phyloP scores from a whole-genome alignment of 2,797 vertebrate species.

The Macropus fuliginosus region DNA sequence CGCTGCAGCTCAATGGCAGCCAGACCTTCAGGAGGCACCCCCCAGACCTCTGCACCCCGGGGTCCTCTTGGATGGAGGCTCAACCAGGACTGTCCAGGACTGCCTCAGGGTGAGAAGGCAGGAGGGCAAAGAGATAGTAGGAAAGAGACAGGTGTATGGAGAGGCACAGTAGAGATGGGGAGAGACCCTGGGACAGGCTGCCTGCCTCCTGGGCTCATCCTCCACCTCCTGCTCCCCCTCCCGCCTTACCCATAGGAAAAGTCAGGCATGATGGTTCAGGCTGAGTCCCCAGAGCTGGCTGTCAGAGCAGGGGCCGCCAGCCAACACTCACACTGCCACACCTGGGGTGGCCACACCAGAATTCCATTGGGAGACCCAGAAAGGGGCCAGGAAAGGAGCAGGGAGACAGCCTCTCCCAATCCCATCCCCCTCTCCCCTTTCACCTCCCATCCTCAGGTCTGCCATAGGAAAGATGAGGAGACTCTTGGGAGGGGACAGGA shows the following conservation, averaged over 20 bases:
- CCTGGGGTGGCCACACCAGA: conserved; percentile 48
- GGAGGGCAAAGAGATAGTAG: rapidly evolving
- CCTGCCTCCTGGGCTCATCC: background rate
- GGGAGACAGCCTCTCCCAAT: background rate
- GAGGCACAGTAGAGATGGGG: background rate
- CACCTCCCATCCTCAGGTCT: background rate
- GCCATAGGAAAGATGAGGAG: background rate
- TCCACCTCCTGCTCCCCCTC: background rate
- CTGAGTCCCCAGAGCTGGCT: conserved; percentile 18
- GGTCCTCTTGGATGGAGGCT: background rate
- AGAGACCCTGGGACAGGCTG: background rate
- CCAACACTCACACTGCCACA: conserved; percentile 26
- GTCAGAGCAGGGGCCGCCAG: conserved; percentile 13
- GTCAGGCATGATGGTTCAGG: conserved; percentile 60
- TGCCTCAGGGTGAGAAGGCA: rapidly evolving
- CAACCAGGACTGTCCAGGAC: background rate
- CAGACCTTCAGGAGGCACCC: background rate
- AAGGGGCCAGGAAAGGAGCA: background rate
- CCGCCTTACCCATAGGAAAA: conserved; percentile 8
- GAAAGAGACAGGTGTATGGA: background rate
- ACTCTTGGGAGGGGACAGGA: background rate
- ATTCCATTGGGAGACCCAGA: background rate
- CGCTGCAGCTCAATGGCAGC: rapidly evolving
- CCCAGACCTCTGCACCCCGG: background rate
- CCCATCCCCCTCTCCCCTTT: background rate